Percentiles rank a stretch among this genome's conserved stretches.
Evolutionary conservation across 2,888 invertebrate genomes (phyloP).

Genomic region (Tipula unca): DNA sequence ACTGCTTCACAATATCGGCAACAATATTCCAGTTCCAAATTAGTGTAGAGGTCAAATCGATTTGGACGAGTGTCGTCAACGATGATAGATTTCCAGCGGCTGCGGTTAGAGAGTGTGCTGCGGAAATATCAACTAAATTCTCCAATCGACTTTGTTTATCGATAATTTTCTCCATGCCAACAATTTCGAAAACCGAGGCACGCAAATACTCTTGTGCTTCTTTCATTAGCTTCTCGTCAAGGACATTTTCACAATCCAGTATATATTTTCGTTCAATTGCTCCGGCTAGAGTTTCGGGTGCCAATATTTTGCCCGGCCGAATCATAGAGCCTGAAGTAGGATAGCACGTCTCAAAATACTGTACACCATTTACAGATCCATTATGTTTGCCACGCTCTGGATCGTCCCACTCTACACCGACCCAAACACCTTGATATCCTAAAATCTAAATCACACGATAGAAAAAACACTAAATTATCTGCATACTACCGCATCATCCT

Average conservation of each 20-base stretch:
- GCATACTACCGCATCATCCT: not conserved
- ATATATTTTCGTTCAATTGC: constrained; percentile 64
- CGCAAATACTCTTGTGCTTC: constrained; percentile 64
- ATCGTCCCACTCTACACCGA: constrained; percentile 97
- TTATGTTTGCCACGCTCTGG: constrained; percentile 83
- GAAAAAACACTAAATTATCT: not conserved
- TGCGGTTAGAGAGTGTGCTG: constrained; percentile 45
- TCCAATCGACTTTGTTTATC: constrained; percentile 47
- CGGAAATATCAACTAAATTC: constrained; percentile 36
- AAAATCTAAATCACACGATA: constrained; percentile 43
- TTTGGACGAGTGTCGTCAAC: constrained; percentile 33
- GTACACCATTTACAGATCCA: constrained; percentile 70
- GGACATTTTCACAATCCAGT: constrained; percentile 42
- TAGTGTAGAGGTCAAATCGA: constrained; percentile 38
- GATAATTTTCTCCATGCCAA: constrained; percentile 80
- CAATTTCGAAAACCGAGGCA: constrained; percentile 77
- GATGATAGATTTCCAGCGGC: constrained; percentile 56
- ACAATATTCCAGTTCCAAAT: constrained; percentile 41
- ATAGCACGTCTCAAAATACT: constrained; percentile 71
- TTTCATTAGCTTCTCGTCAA: constrained; percentile 52
- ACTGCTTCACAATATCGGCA: constrained; percentile 37
- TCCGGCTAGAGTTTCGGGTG: constrained; percentile 60
- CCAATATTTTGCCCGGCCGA: constrained; percentile 67
- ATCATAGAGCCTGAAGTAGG: constrained; percentile 86
- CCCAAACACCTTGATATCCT: constrained; percentile 67